These are phyloP conservation scores for Morpho achilles DNA, from an alignment of 2,888 invertebrate genomes.

Conservation along the genomic window DNA sequence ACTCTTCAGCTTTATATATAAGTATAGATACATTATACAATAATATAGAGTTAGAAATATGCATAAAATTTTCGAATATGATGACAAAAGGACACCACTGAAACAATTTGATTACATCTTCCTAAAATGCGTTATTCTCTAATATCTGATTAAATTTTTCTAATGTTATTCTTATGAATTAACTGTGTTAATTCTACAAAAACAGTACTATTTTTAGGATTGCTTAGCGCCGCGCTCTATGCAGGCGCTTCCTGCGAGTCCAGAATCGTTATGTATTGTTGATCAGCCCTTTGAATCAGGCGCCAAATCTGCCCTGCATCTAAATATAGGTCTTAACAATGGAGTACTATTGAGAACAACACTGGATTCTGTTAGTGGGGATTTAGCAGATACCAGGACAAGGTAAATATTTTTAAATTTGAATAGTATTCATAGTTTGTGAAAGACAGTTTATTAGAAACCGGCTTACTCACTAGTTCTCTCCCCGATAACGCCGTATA, in stretches of 20 bases:
- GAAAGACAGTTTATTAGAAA: too few species aligned
- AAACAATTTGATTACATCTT: conserved; percentile 68
- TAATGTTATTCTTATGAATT: neutral
- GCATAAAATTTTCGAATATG: conserved; percentile 35
- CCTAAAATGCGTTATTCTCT: conserved; percentile 75
- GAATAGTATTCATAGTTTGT: too few species aligned
- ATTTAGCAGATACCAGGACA: conserved; percentile 97
- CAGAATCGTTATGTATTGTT: conserved; percentile 97
- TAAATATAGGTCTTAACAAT: conserved; percentile 98
- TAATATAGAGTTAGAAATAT: too few species aligned
- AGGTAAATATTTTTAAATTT: conserved; percentile 62
- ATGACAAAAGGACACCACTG: conserved; percentile 79
- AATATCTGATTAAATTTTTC: conserved; percentile 44
- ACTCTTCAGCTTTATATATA: too few species aligned
- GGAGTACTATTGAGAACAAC: conserved; percentile 96
- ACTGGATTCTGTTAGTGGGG: conserved; percentile 96
- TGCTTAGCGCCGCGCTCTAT: conserved; percentile 96
- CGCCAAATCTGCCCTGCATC: conserved; percentile 86
- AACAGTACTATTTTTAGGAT: conserved; percentile 78
- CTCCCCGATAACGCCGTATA: too few species aligned
- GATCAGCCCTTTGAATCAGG: conserved; percentile 87
- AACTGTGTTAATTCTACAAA: conserved; percentile 5
- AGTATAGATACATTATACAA: too few species aligned
- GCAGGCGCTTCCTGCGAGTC: conserved; percentile 97
- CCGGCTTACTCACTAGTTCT: too few species aligned